phyloP scores from a whole-genome alignment of 2,113 vertebrate species.

The Phoxinus phoxinus region DNA sequence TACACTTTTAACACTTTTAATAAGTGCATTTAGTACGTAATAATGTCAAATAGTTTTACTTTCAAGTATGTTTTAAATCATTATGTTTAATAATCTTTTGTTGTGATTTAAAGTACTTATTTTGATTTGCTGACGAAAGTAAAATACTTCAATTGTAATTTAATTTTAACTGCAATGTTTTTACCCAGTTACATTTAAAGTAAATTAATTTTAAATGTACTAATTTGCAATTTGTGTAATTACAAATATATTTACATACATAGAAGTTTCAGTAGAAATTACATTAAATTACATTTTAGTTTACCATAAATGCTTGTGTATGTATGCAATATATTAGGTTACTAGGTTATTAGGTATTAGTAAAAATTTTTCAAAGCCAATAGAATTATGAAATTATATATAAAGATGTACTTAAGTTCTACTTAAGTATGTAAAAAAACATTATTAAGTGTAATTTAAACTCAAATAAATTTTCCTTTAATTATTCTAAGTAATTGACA shows the following conservation, averaged over 20 bases:
- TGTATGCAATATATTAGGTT: too few relatives aligned
- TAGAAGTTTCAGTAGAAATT: too few relatives aligned
- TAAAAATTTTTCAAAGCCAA: not conserved
- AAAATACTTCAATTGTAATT: not conserved
- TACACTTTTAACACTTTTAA: not conserved
- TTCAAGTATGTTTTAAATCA: not conserved
- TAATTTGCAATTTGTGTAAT: not conserved
- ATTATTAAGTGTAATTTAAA: too few relatives aligned
- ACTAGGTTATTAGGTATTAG: too few relatives aligned
- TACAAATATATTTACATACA: too few relatives aligned
- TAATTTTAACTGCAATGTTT: not conserved
- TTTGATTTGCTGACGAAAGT: not conserved
- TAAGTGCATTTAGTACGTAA: not conserved
- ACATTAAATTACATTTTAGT: not conserved
- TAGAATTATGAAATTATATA: not conserved
- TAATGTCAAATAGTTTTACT: not conserved
- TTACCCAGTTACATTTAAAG: not conserved
- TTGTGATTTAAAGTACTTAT: not conserved
- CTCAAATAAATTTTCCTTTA: too few relatives aligned
- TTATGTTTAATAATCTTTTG: not conserved
- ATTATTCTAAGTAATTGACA: too few relatives aligned
- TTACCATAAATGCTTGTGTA: not conserved
- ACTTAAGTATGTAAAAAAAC: not conserved
- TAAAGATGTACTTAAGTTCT: not conserved
- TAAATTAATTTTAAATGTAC: not conserved